Percentiles rank a stretch among this genome's conserved stretches.
Evolutionary conservation across 1,140 invertebrate genomes (phyloP).

Genomic region (Rhagoletis zephyria): DNA sequence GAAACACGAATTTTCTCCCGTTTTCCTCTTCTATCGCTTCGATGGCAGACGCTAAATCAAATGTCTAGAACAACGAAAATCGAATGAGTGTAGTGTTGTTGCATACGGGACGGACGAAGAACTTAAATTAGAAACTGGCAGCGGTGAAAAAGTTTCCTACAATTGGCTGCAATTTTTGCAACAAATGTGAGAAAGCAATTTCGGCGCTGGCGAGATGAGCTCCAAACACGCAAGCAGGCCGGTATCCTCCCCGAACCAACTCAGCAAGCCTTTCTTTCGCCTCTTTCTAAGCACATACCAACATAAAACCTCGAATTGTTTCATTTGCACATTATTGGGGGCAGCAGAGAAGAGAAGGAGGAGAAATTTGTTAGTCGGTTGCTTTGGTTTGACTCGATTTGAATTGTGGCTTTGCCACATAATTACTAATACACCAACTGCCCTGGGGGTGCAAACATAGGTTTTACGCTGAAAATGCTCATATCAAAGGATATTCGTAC

Average conservation of each 20-base stretch:
- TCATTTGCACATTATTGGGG: conserved; percentile 4
- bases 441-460: conserved; percentile 31
- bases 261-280: not conserved
- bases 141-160: conserved; percentile 18
- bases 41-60: conserved; percentile 34
- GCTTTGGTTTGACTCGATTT: conserved; percentile 22
- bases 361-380: not conserved
- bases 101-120: not conserved
- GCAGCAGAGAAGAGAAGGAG: not conserved
- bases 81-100: not conserved
- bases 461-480: conserved; percentile 23
- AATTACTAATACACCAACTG: conserved; percentile 20
- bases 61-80: not conserved
- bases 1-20: conserved; percentile 15
- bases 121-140: conserved; percentile 44
- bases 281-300: too few species aligned
- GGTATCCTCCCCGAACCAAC: not conserved
- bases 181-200: conserved; percentile 49
- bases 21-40: conserved; percentile 5
- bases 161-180: conserved; percentile 41
- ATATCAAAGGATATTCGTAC: conserved; percentile 38
- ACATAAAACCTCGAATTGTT: not conserved
- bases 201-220: conserved; percentile 29
- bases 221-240: conserved; percentile 19
- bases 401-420: conserved; percentile 26